Conservation (phyloP, 35 echinoderm and acorn worm species). For the Hemicentrotus pulcherrimus region DNA sequence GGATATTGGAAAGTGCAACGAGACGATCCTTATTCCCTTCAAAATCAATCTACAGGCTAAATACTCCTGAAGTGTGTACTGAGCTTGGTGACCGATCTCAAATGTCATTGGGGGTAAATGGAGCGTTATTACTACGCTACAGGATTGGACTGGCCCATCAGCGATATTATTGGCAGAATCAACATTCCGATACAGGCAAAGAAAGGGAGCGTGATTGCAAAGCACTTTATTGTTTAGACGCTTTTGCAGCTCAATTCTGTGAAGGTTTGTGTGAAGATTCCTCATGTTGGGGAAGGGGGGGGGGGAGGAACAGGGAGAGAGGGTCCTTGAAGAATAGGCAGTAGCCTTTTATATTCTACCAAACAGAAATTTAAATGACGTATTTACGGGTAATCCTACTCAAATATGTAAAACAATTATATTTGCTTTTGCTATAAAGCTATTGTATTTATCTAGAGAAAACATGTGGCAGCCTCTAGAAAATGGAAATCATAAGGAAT, state of each 20-base stretch:
- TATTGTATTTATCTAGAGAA: no score
- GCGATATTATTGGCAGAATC: neutral
- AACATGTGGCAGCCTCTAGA: no score
- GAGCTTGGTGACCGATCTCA: slow-evolving; percentile 10
- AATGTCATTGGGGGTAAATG: slow-evolving; percentile 39
- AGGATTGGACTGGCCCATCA: neutral
- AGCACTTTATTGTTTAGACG: neutral
- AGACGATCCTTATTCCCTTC: neutral
- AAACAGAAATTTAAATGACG: neutral
- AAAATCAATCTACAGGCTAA: neutral
- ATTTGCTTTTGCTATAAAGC: neutral
- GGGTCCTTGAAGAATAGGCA: neutral
- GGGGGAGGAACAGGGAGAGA: neutral
- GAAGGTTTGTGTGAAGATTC: neutral
- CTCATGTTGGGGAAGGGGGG: neutral
- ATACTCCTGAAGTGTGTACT: slow-evolving; percentile 7
- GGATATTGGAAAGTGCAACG: neutral
- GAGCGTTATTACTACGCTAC: slow-evolving; percentile 27
- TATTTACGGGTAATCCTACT: neutral
- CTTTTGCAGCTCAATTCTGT: neutral
- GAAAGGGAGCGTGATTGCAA: slow-evolving; percentile 1
- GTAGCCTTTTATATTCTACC: neutral
- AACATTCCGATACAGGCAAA: slow-evolving; percentile 20
- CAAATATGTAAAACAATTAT: neutral
- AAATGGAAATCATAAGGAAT: neutral